phyloP scores from a whole-genome alignment of 2,888 invertebrate genomes.

The Campopleginae sp. region DNA sequence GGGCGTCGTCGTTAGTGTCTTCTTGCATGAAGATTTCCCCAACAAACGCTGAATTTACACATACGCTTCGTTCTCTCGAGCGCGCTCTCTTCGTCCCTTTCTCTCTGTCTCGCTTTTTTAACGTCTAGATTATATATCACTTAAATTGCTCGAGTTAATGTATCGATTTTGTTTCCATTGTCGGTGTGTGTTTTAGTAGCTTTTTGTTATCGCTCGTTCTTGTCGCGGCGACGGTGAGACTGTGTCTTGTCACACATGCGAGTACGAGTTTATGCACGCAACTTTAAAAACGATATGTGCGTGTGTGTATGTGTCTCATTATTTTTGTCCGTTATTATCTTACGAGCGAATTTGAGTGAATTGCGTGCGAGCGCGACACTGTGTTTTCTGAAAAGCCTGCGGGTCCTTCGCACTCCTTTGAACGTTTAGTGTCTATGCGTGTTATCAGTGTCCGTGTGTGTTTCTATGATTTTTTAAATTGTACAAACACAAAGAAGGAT shows the following conservation, averaged over 20 bases:
- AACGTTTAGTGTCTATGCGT: conserved; percentile 47
- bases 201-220: conserved; percentile 15
- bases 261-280: conserved; percentile 29
- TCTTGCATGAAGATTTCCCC: conserved; percentile 76
- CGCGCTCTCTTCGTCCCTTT: background rate
- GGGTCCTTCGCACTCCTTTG: conserved; percentile 77
- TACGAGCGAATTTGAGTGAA: conserved; percentile 61
- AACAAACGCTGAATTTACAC: conserved; percentile 81
- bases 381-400: conserved; percentile 70
- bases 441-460: background rate
- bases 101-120: conserved; percentile 69
- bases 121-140: conserved; percentile 83
- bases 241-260: conserved; percentile 35
- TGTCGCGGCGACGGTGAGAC: conserved; percentile 64
- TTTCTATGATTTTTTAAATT: conserved; percentile 62
- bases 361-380: conserved; percentile 66
- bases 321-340: conserved; percentile 47
- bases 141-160: conserved; percentile 81
- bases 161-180: conserved; percentile 71
- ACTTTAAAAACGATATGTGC: conserved; percentile 47
- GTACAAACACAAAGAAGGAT: conserved; percentile 77
- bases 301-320: conserved; percentile 50
- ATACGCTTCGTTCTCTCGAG: conserved; percentile 74
- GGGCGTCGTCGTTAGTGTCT: conserved; percentile 69
- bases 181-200: conserved; percentile 53